A percentile compares a stretch with the other conserved stretches of the same genome.
Conservation (phyloP, 1,140 invertebrate species). For the Saccostrea glomerata region DNA sequence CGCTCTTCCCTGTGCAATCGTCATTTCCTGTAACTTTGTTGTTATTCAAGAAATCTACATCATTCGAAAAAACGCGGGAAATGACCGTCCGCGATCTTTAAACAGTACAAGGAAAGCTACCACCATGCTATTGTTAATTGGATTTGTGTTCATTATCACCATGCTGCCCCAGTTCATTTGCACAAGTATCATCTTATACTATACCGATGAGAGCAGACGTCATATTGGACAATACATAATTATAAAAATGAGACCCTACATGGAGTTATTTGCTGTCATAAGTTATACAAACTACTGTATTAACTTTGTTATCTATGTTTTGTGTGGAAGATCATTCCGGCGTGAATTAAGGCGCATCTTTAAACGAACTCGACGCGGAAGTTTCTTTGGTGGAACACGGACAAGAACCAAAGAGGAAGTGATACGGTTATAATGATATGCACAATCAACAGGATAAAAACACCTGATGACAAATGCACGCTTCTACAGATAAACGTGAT, state of each 20-base stretch:
- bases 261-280: conserved; percentile 60
- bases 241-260: conserved; percentile 58
- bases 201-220: not conserved
- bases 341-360: conserved; percentile 69
- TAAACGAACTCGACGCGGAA: conserved; percentile 51
- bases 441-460: too few species aligned
- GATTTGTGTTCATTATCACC: conserved; percentile 71
- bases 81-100: not conserved
- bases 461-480: too few species aligned
- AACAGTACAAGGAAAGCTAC: conserved; percentile 70
- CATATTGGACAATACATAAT: conserved; percentile 39
- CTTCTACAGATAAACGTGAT: too few species aligned
- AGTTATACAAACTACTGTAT: conserved; percentile 71
- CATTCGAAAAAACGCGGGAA: conserved; percentile 37
- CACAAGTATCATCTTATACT: conserved; percentile 59
- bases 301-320: conserved; percentile 74
- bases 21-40: conserved; percentile 67
- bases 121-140: conserved; percentile 72
- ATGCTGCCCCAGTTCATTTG: conserved; percentile 68
- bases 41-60: conserved; percentile 70
- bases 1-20: conserved; percentile 65
- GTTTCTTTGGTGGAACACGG: conserved; percentile 27
- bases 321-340: conserved; percentile 72
- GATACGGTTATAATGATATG: conserved; percentile 27
- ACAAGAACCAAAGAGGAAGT: conserved; percentile 52